phyloP scores from a whole-genome alignment of 2,797 vertebrate genomes.

The Siniperca undulata region DNA sequence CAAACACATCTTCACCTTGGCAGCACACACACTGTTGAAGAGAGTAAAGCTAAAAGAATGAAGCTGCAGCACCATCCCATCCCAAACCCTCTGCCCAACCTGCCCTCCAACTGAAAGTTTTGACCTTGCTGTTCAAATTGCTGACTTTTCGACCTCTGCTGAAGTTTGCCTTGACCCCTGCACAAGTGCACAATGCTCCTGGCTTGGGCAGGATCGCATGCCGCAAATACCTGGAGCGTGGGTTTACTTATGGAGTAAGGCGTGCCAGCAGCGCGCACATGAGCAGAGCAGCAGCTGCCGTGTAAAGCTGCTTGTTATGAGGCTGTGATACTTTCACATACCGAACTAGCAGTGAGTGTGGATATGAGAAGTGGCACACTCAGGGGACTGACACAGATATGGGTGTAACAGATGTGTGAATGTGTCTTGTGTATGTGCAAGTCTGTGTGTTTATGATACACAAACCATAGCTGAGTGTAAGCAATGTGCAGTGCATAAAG shows the following conservation, averaged over 20 bases:
- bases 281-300: constrained; percentile 75
- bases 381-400: constrained; percentile 70
- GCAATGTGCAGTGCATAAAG: constrained; percentile 53
- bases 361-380: constrained; percentile 69
- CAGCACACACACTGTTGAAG: background rate
- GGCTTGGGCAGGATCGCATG: constrained; percentile 56
- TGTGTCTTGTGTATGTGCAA: constrained; percentile 55
- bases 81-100: constrained; percentile 28
- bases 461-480: constrained; percentile 45
- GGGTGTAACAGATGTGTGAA: constrained; percentile 73
- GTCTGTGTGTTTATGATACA: constrained; percentile 59
- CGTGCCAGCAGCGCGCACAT: constrained; percentile 66
- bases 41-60: constrained; percentile 13
- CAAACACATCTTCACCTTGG: constrained; percentile 16
- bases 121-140: constrained; percentile 65
- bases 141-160: constrained; percentile 62
- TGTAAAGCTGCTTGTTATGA: constrained; percentile 71
- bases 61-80: constrained; percentile 30
- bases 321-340: constrained; percentile 72
- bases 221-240: constrained; percentile 74
- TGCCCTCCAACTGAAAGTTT: constrained; percentile 58
- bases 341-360: constrained; percentile 63
- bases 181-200: constrained; percentile 71
- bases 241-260: constrained; percentile 77
- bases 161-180: constrained; percentile 68